Conservation (phyloP, 2,888 invertebrate genomes). For the Tineola bisselliella region DNA sequence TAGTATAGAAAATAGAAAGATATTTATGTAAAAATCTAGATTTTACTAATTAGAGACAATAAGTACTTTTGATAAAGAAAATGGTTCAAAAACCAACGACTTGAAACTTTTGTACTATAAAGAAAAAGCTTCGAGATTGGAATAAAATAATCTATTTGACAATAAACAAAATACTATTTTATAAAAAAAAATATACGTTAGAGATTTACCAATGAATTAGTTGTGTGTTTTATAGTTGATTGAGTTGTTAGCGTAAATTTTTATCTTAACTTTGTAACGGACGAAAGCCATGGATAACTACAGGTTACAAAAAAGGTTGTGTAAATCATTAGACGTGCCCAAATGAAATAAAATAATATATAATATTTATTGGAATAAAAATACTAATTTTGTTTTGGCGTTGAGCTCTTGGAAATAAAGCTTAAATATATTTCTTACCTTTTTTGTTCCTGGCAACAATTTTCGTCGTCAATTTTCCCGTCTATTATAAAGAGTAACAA, state of each 20-base stretch:
- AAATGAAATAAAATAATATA: not conserved
- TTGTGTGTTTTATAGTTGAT: no score
- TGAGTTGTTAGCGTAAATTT: not conserved
- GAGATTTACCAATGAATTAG: no score
- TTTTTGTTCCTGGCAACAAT: no score
- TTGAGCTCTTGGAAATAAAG: no score
- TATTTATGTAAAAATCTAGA: constrained; percentile 13
- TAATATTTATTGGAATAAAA: no score
- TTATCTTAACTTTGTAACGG: not conserved
- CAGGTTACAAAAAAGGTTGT: constrained; percentile 45
- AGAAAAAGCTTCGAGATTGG: not conserved
- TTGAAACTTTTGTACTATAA: not conserved
- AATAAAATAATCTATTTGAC: not conserved
- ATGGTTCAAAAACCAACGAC: constrained; percentile 19
- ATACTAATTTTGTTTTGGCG: no score
- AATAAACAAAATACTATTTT: not conserved
- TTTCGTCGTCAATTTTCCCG: not conserved
- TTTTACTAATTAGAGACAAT: constrained; percentile 35
- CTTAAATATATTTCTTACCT: no score
- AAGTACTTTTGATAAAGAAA: constrained; percentile 43
- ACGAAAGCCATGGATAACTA: constrained; percentile 15
- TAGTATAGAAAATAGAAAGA: constrained; percentile 18
- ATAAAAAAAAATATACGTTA: no score
- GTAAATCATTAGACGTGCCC: constrained; percentile 28
- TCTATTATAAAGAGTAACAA: not conserved